Conservation (phyloP, 2,888 invertebrate species). For the Microplitis manilae region DNA sequence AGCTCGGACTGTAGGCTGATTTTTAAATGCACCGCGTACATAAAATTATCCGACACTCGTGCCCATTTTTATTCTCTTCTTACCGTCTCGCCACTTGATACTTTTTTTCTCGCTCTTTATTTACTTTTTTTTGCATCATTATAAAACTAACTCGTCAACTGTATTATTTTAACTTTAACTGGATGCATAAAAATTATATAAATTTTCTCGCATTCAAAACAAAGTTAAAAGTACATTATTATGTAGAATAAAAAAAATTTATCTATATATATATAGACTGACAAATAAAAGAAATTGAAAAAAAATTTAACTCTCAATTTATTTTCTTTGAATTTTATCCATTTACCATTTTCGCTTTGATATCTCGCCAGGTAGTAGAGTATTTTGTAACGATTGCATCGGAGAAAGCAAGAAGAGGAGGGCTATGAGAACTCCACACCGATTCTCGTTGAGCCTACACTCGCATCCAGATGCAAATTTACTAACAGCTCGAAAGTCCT, state of each 20-base stretch:
- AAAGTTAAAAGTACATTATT: not conserved
- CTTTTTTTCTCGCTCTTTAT: no score
- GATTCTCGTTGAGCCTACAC: constrained; percentile 45
- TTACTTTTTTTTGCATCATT: constrained; percentile 1
- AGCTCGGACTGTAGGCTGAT: constrained; percentile 18
- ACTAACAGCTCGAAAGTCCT: constrained; percentile 49
- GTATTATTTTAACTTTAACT: not conserved
- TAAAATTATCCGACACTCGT: constrained; percentile 21
- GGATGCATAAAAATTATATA: not conserved
- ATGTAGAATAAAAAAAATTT: not conserved
- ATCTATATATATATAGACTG: constrained; percentile 1
- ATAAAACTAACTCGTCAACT: not conserved
- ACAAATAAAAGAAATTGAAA: not conserved
- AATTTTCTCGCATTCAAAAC: not conserved
- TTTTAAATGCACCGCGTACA: constrained; percentile 7
- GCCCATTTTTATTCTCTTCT: constrained; percentile 8
- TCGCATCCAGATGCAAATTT: constrained; percentile 55
- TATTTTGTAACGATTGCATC: constrained; percentile 22
- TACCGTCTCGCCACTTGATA: not conserved
- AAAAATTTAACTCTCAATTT: constrained; percentile 17
- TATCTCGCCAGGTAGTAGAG: constrained; percentile 21
- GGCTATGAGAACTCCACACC: constrained; percentile 19
- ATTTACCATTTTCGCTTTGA: constrained; percentile 35
- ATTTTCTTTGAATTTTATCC: constrained; percentile 2
- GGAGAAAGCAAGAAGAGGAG: constrained; percentile 23